Evolutionary conservation across 2,797 vertebrate genomes (phyloP).

Genomic region (Rhodeus uyekii): DNA sequence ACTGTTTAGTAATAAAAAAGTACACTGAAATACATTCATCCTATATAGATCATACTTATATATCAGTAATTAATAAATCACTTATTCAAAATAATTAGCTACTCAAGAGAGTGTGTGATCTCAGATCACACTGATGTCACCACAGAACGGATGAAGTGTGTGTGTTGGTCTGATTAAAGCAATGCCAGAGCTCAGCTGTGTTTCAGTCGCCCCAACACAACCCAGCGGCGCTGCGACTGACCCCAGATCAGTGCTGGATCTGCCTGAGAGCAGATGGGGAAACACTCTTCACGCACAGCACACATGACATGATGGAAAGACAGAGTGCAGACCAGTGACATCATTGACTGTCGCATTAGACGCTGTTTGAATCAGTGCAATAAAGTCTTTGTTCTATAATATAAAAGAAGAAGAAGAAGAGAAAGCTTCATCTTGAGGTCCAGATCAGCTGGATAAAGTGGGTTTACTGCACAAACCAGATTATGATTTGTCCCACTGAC

Average conservation of each 20-base stretch:
- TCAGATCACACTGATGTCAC: no score
- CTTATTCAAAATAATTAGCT: no score
- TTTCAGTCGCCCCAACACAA: no score
- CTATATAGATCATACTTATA: no score
- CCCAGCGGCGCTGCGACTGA: no score
- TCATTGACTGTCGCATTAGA: neutral
- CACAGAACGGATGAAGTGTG: no score
- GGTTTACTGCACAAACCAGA: neutral
- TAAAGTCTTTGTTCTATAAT: neutral
- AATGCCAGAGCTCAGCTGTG: no score
- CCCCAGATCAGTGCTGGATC: neutral
- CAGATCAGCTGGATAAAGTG: neutral
- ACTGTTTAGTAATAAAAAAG: no score
- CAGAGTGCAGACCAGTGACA: conserved; percentile 12
- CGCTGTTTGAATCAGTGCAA: neutral
- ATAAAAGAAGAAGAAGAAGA: neutral
- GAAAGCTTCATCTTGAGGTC: neutral
- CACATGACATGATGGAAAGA: conserved; percentile 21
- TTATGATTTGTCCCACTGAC: neutral
- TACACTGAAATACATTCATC: no score
- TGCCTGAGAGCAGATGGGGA: conserved; percentile 16
- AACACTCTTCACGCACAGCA: conserved; percentile 26
- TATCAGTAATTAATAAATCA: no score
- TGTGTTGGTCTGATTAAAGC: no score
- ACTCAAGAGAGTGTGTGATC: no score